phyloP scores from a whole-genome alignment of 2,797 vertebrate genomes.

The Molossus molossus region DNA sequence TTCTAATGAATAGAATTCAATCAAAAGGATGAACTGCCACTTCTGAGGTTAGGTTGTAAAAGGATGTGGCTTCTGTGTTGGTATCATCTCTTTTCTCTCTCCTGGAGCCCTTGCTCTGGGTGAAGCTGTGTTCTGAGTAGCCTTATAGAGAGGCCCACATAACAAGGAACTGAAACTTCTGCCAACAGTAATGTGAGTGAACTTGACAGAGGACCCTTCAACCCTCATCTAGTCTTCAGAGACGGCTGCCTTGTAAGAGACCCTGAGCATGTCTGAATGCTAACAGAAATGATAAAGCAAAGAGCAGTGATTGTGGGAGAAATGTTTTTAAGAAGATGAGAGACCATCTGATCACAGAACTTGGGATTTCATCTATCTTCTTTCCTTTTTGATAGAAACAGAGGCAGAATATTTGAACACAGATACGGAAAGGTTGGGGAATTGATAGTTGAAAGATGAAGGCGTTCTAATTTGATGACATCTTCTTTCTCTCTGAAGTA shows the following conservation, averaged over 20 bases:
- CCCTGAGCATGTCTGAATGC: neutral
- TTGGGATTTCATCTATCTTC: slow-evolving; percentile 4
- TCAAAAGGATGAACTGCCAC: neutral
- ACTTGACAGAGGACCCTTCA: neutral
- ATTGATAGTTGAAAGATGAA: slow-evolving; percentile 47
- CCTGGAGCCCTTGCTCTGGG: neutral
- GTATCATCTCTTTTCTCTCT: neutral
- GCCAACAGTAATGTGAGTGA: neutral
- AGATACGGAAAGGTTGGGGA: neutral
- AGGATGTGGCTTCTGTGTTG: neutral
- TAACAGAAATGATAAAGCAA: neutral
- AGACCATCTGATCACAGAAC: neutral
- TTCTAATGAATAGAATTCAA: neutral
- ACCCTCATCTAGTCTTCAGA: neutral
- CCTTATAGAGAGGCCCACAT: neutral
- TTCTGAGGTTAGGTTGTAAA: neutral
- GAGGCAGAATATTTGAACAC: neutral
- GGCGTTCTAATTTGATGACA: neutral
- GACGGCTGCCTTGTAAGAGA: neutral
- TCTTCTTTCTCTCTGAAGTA: slow-evolving; percentile 7
- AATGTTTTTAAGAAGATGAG: slow-evolving; percentile 40
- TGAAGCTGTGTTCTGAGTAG: neutral
- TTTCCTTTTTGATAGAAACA: slow-evolving; percentile 25
- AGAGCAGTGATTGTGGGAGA: neutral
- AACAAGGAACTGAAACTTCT: neutral